Evolutionary conservation across 1,140 invertebrate genomes (phyloP).

Genomic region (Aphis craccivora): DNA sequence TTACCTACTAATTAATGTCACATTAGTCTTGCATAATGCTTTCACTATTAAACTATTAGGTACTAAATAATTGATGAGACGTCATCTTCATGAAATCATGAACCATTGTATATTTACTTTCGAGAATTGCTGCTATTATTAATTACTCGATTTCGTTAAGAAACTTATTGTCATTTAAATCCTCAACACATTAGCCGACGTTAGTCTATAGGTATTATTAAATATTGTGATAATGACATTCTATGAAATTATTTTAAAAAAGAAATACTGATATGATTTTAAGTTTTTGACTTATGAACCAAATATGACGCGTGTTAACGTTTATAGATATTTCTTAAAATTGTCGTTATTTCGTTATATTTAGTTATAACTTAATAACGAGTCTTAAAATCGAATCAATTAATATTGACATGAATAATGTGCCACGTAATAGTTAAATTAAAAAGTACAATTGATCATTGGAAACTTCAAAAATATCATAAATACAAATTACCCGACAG

Average conservation of each 20-base stretch:
- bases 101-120: constrained; percentile 5
- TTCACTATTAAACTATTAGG: constrained; percentile 13
- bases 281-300: not conserved
- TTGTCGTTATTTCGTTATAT: not conserved
- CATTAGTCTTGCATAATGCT: constrained; percentile 12
- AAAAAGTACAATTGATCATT: not conserved
- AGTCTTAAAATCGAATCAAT: not conserved
- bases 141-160: constrained; percentile 22
- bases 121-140: not conserved
- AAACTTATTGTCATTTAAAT: constrained; percentile 2
- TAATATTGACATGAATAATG: not conserved
- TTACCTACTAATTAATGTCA: not conserved
- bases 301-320: not conserved
- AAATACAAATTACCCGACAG: not conserved
- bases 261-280: not conserved
- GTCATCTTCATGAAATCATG: not conserved
- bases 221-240: not conserved
- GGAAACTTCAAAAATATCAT: not conserved
- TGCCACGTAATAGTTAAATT: not conserved
- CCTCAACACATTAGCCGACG: not conserved
- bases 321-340: not conserved
- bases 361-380: not conserved
- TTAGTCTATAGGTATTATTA: not conserved
- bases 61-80: not conserved
- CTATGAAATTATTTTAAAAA: too few relatives aligned